Percentiles rank a stretch among this genome's conserved stretches.
Evolutionary conservation across 2,113 vertebrate genomes (phyloP).

Genomic region (Neotoma lepida): DNA sequence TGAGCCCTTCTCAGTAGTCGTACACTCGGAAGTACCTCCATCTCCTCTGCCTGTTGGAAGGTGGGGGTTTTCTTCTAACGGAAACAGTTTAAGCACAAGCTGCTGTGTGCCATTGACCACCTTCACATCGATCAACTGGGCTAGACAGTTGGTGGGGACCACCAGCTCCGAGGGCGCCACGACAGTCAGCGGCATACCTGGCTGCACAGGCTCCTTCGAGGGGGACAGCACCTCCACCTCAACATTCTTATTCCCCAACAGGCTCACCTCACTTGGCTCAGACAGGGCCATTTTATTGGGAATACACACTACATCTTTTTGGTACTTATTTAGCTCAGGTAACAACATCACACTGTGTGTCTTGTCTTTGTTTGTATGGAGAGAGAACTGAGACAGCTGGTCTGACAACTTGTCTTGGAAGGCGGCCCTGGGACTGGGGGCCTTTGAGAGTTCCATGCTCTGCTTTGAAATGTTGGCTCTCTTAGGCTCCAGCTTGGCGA

Average conservation of each 20-base stretch:
- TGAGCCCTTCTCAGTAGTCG: not conserved
- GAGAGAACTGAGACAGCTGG: conserved; percentile 62
- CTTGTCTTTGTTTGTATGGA: conserved; percentile 59
- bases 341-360: not conserved
- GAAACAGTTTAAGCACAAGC: conserved; percentile 92
- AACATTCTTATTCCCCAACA: conserved; percentile 83
- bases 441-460: conserved; percentile 72
- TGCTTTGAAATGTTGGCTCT: conserved; percentile 46
- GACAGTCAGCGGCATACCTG: conserved; percentile 92
- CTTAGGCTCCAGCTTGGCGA: conserved; percentile 73
- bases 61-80: conserved; percentile 82
- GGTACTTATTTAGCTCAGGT: conserved; percentile 63
- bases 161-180: conserved; percentile 92
- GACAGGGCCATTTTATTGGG: conserved; percentile 59
- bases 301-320: conserved; percentile 64
- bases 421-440: not conserved
- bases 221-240: conserved; percentile 89
- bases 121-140: conserved; percentile 95
- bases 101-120: conserved; percentile 93
- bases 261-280: conserved; percentile 56
- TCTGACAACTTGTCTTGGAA: conserved; percentile 69
- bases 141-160: conserved; percentile 93
- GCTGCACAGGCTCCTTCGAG: conserved; percentile 87
- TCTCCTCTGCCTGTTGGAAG: not conserved
- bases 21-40: conserved; percentile 30